Evolutionary conservation across 2,113 vertebrate species (phyloP).

Genomic region (Butorides virescens): DNA sequence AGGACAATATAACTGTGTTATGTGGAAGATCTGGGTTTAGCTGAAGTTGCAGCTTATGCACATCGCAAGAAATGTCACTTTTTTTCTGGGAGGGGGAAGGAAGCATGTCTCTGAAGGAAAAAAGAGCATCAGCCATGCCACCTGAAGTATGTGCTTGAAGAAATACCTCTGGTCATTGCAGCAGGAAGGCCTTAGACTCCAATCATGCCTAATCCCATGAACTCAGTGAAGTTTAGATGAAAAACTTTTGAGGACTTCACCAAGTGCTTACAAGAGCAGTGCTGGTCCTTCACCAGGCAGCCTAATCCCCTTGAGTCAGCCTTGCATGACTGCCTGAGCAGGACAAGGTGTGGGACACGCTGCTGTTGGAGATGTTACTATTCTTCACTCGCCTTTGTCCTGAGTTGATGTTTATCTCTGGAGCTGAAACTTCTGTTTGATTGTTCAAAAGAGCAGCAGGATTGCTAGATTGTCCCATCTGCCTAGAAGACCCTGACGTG

Average conservation of each 20-base stretch:
- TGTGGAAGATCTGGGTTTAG: not conserved
- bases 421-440: not conserved
- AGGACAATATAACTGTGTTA: not conserved
- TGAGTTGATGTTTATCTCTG: not conserved
- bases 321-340: not conserved
- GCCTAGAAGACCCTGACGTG: not conserved
- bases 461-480: not conserved
- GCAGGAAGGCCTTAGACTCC: not conserved
- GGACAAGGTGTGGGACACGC: not conserved
- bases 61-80: not conserved
- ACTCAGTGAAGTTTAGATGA: not conserved
- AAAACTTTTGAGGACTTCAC: not conserved
- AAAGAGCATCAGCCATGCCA: not conserved
- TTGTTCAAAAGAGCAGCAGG: not conserved
- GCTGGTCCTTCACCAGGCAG: not conserved
- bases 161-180: not conserved
- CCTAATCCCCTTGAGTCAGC: not conserved
- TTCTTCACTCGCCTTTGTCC: fast-evolving
- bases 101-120: not conserved
- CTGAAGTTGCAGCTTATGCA: not conserved
- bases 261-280: not conserved
- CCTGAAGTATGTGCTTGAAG: not conserved
- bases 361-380: not conserved
- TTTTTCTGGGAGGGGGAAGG: not conserved
- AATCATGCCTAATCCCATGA: not conserved